These are phyloP conservation scores for Cyanoramphus novaezelandiae DNA, from an alignment of 2,113 vertebrate genomes.

Conservation along the genomic window DNA sequence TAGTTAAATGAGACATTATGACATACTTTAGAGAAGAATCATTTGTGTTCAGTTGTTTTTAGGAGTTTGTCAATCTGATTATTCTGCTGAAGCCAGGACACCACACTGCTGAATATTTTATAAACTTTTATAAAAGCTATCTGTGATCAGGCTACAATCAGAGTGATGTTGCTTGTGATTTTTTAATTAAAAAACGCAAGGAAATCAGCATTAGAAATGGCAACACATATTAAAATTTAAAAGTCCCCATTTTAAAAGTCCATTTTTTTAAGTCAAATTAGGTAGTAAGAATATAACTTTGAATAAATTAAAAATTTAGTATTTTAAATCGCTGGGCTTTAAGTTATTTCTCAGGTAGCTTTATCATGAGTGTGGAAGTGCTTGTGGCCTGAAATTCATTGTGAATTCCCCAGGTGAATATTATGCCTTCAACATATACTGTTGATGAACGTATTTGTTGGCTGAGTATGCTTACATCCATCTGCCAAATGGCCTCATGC, in stretches of 20 bases:
- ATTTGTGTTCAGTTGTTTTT: not conserved
- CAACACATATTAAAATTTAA: not conserved
- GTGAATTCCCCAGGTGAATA: slow-evolving; percentile 24
- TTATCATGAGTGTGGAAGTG: not conserved
- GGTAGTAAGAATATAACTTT: not conserved
- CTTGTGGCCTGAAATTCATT: not conserved
- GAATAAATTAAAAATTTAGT: not conserved
- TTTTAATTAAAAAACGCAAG: not conserved
- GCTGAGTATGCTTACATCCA: not conserved
- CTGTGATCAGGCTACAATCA: not conserved
- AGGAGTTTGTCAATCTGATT: not conserved
- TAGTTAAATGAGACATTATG: not conserved
- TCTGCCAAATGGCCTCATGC: slow-evolving; percentile 32
- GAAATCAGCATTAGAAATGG: not conserved
- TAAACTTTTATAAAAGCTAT: not conserved
- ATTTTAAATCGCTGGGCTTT: not conserved
- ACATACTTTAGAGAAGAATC: not conserved
- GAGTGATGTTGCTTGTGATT: not conserved
- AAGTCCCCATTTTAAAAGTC: not conserved
- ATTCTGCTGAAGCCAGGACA: not conserved
- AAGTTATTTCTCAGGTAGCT: not conserved
- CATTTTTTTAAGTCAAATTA: not conserved
- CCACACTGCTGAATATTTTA: not conserved
- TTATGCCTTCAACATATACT: slow-evolving; percentile 4
- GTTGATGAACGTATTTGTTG: slow-evolving; percentile 16